These are phyloP conservation scores for Lordiphosa clarofinis DNA, from an alignment of 1,140 invertebrate genomes.

Conservation along the genomic window DNA sequence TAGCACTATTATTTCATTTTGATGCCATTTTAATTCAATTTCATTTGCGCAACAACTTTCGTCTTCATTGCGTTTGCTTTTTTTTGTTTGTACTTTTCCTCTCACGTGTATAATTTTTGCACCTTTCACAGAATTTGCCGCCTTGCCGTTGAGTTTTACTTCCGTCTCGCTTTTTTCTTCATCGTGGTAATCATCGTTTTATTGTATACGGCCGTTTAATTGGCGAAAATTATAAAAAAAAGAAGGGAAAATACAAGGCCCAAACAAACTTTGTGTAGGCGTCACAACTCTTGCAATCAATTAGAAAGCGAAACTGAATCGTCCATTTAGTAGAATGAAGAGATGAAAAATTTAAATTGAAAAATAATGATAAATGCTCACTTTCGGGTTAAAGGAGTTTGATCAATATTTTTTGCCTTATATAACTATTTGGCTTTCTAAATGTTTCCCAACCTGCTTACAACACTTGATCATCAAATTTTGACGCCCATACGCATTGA, in stretches of 20 bases:
- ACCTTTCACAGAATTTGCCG: constrained; percentile 66
- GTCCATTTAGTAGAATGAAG: background rate
- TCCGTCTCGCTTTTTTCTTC: constrained; percentile 41
- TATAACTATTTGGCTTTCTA: constrained; percentile 18
- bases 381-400: background rate
- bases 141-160: constrained; percentile 29
- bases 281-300: constrained; percentile 63
- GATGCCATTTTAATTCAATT: constrained; percentile 66
- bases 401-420: background rate
- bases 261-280: constrained; percentile 52
- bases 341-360: constrained; percentile 11
- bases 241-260: constrained; percentile 66
- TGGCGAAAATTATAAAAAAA: constrained; percentile 62
- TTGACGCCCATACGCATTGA: constrained; percentile 48
- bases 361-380: too few relatives aligned
- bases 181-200: constrained; percentile 46
- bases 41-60: constrained; percentile 74
- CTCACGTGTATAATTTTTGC: constrained; percentile 59
- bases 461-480: constrained; percentile 46
- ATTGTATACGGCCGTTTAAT: constrained; percentile 57
- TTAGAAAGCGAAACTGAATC: constrained; percentile 71
- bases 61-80: constrained; percentile 56
- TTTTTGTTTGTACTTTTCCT: constrained; percentile 15
- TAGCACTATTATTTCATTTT: constrained; percentile 75
- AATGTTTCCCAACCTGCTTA: constrained; percentile 9